phyloP scores from a whole-genome alignment of 2,113 vertebrate species.

The Indicator maculatus region DNA sequence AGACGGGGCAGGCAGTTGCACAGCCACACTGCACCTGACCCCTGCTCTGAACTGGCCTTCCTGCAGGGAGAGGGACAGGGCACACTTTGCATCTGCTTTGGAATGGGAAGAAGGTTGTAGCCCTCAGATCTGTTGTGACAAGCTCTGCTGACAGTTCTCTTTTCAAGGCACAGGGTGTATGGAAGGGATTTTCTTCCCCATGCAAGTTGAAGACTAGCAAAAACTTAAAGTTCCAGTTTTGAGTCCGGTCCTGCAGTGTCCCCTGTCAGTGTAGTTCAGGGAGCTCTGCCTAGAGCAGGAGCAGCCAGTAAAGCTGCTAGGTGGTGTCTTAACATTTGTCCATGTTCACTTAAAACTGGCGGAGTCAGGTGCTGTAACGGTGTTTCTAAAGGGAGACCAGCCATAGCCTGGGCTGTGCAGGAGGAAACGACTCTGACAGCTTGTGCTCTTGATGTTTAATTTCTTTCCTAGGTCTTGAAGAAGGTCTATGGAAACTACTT shows the following conservation, averaged over 20 bases:
- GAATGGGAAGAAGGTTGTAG: background rate
- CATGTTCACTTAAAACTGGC: background rate
- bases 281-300: background rate
- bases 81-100: background rate
- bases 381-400: background rate
- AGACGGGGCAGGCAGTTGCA: rapidly evolving
- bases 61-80: background rate
- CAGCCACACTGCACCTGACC: rapidly evolving
- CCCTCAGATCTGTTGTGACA: background rate
- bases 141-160: background rate
- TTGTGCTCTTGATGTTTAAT: background rate
- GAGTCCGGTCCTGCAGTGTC: background rate
- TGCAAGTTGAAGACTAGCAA: background rate
- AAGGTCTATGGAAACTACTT: slow-evolving; percentile 89
- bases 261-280: background rate
- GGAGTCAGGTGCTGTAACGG: background rate
- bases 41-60: background rate
- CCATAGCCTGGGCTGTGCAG: background rate
- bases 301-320: background rate
- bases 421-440: background rate
- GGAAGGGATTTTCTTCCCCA: background rate
- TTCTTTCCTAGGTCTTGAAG: slow-evolving; percentile 86
- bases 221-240: background rate
- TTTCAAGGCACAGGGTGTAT: background rate
- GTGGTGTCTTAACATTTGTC: background rate